Percentiles rank a stretch among this genome's conserved stretches.
These are phyloP conservation scores for Actinopyga echinites DNA, from an alignment of 53 echinoderm and acorn worm genomes.

Conservation along the genomic window DNA sequence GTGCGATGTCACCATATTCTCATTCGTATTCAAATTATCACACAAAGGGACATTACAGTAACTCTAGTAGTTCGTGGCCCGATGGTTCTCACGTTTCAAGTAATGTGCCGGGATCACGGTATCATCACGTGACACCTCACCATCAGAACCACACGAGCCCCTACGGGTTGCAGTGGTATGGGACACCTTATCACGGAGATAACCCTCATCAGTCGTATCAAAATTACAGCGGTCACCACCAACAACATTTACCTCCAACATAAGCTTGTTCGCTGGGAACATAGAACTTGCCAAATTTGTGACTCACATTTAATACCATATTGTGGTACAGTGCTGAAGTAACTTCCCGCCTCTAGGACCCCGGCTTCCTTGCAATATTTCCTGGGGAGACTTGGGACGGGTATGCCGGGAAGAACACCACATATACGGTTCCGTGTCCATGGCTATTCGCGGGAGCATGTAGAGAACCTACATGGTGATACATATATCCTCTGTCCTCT, in stretches of 20 bases:
- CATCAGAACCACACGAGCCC: not conserved
- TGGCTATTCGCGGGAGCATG: too few relatives aligned
- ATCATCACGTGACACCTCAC: not conserved
- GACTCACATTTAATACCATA: too few relatives aligned
- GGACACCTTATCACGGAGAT: constrained; percentile 14
- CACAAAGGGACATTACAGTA: not conserved
- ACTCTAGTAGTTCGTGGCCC: not conserved
- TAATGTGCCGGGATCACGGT: not conserved
- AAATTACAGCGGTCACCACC: constrained; percentile 14
- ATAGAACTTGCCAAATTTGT: constrained; percentile 3
- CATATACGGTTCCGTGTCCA: too few relatives aligned
- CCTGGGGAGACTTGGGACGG: too few relatives aligned
- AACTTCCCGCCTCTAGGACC: too few relatives aligned
- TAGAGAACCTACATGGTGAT: too few relatives aligned
- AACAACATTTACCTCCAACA: constrained; percentile 17
- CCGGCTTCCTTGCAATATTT: too few relatives aligned
- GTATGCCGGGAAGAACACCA: too few relatives aligned
- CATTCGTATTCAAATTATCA: constrained; percentile 32
- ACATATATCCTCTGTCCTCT: too few relatives aligned
- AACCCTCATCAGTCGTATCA: constrained; percentile 6
- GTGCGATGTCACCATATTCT: not conserved
- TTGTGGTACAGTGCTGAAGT: too few relatives aligned
- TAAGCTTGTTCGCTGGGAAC: not conserved
- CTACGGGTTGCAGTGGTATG: not conserved
- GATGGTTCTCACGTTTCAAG: not conserved